phyloP scores from a whole-genome alignment of 2,797 vertebrate genomes.

The Delichon dasypus region DNA sequence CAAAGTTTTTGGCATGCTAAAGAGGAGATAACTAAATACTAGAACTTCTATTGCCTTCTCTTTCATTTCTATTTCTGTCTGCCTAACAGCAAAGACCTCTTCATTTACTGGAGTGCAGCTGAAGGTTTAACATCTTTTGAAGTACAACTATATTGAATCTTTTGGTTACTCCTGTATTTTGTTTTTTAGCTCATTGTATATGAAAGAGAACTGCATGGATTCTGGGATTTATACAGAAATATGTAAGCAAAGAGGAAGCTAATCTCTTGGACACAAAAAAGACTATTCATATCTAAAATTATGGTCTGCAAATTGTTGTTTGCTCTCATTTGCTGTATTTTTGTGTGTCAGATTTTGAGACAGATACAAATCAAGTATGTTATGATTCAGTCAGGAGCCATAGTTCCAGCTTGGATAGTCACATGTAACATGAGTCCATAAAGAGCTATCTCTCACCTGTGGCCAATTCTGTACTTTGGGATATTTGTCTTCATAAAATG shows the following conservation, averaged over 20 bases:
- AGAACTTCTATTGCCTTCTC: background rate
- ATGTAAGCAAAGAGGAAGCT: background rate
- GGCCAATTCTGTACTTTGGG: background rate
- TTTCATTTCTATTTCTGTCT: background rate
- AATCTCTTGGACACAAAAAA: background rate
- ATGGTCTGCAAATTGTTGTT: background rate
- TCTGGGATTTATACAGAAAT: background rate
- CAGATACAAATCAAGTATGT: background rate
- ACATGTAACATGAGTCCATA: background rate
- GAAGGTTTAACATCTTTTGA: conserved; percentile 10
- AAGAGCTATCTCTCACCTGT: background rate
- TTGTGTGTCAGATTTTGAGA: background rate
- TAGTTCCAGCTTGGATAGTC: background rate
- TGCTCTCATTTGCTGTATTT: background rate
- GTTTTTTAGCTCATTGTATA: background rate
- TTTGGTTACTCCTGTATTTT: background rate
- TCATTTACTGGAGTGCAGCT: background rate
- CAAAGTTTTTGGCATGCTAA: background rate
- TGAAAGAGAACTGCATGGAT: background rate
- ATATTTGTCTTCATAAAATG: background rate
- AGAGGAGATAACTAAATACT: conserved; percentile 14
- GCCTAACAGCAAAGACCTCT: background rate
- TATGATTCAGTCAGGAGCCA: background rate
- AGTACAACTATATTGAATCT: background rate
- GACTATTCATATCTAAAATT: background rate